Conservation (phyloP, 2,888 invertebrate genomes). For the Sinotaia quadrata region DNA sequence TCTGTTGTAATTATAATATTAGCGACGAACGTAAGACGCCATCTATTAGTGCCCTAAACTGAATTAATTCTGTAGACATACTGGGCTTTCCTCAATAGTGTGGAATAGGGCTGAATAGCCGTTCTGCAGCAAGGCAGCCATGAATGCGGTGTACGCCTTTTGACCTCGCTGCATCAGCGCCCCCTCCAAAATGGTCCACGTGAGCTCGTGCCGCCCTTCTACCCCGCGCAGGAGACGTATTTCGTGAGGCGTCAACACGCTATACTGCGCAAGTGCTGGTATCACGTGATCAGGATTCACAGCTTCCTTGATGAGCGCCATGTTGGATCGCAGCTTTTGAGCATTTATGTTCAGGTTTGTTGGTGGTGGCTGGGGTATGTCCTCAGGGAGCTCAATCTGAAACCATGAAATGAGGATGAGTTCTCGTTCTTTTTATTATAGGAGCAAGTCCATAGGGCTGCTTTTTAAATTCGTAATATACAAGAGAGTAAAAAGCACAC, state of each 20-base stretch:
- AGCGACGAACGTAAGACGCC: too few relatives aligned
- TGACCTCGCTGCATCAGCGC: constrained; percentile 34
- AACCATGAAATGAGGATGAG: too few relatives aligned
- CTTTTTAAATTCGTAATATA: too few relatives aligned
- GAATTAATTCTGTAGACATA: background rate
- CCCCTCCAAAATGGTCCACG: constrained; percentile 27
- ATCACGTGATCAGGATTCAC: constrained; percentile 27
- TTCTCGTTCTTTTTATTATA: too few relatives aligned
- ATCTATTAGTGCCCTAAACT: too few relatives aligned
- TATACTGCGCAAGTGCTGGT: constrained; percentile 26
- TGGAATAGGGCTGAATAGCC: constrained; percentile 31
- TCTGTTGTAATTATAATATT: too few relatives aligned
- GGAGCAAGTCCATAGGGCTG: too few relatives aligned
- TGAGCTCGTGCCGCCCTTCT: constrained; percentile 4
- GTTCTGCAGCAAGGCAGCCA: constrained; percentile 32
- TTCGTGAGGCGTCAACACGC: constrained; percentile 29
- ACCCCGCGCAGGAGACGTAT: constrained; percentile 12
- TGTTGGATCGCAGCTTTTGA: constrained; percentile 24
- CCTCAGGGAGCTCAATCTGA: constrained; percentile 10
- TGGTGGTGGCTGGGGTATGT: constrained; percentile 5
- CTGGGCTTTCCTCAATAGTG: constrained; percentile 28
- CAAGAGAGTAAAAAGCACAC: too few relatives aligned
- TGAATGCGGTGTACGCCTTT: constrained; percentile 31
- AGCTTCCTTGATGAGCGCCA: constrained; percentile 24
- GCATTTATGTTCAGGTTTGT: constrained; percentile 34